Base-by-base conservation (phyloP, 2,888 invertebrate genomes). In the Hyposoter didymator region DNA sequence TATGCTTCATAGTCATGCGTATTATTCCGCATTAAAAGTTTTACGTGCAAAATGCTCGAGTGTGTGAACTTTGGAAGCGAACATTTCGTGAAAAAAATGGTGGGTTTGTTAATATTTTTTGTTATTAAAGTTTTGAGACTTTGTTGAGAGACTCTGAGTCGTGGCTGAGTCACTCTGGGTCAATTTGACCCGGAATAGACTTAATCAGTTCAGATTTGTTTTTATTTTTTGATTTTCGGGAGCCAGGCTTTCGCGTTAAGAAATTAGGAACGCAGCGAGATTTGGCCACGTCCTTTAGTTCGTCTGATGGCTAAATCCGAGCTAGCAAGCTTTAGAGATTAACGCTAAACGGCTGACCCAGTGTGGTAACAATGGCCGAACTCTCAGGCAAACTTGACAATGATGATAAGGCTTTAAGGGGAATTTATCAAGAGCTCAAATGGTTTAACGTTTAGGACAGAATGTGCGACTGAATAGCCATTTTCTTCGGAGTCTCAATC, bases 331-430 rank as follows among this genome's bases (percentile, higher is more conserved):
- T 78, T 70, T 59, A 1, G 19, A 69, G 78, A 78, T 78, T 78
- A 78, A 78, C 69, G 55, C 45, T 55, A 62, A 47, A 75, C 32
- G 35, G 19, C 35, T 28, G 8, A 28, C 45, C 10, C 22, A 28
- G 80, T 62, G 28, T 22, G 43, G 17, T 39, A 67, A 55, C 67
- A 45, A 74, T 47, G 45, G 19, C 43, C 66, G 35, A 74, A 67
- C 72, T 73, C 67, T 49, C 52, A 22, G 10, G 19, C 19, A 55
- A 81, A 75, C 52, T 74, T 72, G 67, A 75, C 74, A 59, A 59
- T 59, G 67, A 74, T 81, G 74, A 81, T 81, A 69, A 75, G 67
- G 67, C 45, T 81, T 72, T 81, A 67, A 69, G 22, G 55, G 2
- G 45, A 69, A 74, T 81, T 81, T 69, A 69, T 75, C 62, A 75